A percentile compares a stretch with the other conserved stretches of the same genome.
These are phyloP conservation scores for Herminia tarsipennalis DNA, from an alignment of 2,888 invertebrate species.

Conservation along the genomic window DNA sequence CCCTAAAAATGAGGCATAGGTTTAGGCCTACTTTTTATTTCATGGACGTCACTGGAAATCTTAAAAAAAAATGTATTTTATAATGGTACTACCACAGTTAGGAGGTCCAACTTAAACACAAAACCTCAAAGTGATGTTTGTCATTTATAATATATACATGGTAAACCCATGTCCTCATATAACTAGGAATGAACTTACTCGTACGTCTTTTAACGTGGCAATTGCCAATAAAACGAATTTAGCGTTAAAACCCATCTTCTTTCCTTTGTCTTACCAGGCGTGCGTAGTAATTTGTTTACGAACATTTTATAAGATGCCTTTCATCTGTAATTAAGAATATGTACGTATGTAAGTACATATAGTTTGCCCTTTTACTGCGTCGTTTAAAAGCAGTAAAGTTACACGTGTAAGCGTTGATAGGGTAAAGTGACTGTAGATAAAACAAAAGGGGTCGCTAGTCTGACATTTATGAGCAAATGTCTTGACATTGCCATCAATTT, in stretches of 20 bases:
- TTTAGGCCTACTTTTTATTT: too few relatives aligned
- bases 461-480: slow-evolving; percentile 16
- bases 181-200: background rate
- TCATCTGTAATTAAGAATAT: slow-evolving; percentile 23
- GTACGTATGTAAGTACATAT: slow-evolving; percentile 5
- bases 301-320: slow-evolving; percentile 12
- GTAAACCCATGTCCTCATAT: too few relatives aligned
- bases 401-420: slow-evolving; percentile 14
- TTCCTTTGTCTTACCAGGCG: slow-evolving; percentile 9
- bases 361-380: slow-evolving; percentile 12
- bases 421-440: slow-evolving; percentile 15
- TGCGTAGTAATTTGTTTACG: slow-evolving; percentile 13
- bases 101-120: too few relatives aligned
- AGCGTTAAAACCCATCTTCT: slow-evolving; percentile 4
- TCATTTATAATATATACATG: too few relatives aligned
- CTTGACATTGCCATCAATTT: slow-evolving; percentile 12
- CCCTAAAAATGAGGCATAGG: too few relatives aligned
- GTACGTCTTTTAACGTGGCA: slow-evolving; percentile 2
- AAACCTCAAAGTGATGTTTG: too few relatives aligned
- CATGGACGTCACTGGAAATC: too few relatives aligned
- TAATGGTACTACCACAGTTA: too few relatives aligned
- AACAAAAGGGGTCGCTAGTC: slow-evolving; percentile 6
- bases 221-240: slow-evolving; percentile 15
- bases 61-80: too few relatives aligned
- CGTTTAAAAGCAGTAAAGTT: slow-evolving; percentile 16